A percentile compares a stretch with the other conserved stretches of the same genome.
phyloP scores from a whole-genome alignment of 2,113 vertebrate species.

The Pseudorhombus dupliciocellatus region DNA sequence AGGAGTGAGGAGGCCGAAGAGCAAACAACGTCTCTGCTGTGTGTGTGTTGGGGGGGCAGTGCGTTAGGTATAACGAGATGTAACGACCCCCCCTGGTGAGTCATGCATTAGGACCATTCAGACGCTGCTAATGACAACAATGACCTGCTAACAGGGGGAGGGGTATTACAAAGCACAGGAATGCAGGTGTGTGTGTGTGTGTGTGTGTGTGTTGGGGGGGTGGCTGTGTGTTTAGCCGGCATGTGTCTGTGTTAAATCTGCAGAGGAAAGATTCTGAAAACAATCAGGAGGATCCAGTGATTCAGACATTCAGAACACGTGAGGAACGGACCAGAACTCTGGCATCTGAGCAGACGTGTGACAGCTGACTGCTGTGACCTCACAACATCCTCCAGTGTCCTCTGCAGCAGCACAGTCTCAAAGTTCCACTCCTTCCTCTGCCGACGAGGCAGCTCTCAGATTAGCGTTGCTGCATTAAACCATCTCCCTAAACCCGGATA shows the following conservation, averaged over 20 bases:
- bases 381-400: neutral
- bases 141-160: conserved; percentile 50
- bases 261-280: conserved; percentile 41
- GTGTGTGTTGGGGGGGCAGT: conserved; percentile 33
- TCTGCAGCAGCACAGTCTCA: neutral
- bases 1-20: neutral
- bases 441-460: conserved; percentile 14
- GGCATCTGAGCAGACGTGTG: neutral
- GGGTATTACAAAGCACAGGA: conserved; percentile 43
- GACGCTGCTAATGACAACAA: conserved; percentile 74
- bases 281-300: neutral
- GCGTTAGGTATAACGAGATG: conserved; percentile 69
- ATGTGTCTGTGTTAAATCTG: conserved; percentile 37
- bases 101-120: conserved; percentile 68
- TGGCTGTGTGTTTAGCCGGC: conserved; percentile 36
- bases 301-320: neutral
- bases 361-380: neutral
- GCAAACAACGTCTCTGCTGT: conserved; percentile 43
- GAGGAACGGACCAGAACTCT: too few relatives aligned
- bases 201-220: conserved; percentile 28
- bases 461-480: conserved; percentile 37
- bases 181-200: conserved; percentile 58
- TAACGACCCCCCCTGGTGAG: conserved; percentile 64
- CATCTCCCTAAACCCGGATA: conserved; percentile 19
- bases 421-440: neutral